Evolutionary conservation across 1,140 invertebrate species (phyloP), one percentile per base, ranked within the genome.

Genomic region (Steinernema khuongi): DNA sequence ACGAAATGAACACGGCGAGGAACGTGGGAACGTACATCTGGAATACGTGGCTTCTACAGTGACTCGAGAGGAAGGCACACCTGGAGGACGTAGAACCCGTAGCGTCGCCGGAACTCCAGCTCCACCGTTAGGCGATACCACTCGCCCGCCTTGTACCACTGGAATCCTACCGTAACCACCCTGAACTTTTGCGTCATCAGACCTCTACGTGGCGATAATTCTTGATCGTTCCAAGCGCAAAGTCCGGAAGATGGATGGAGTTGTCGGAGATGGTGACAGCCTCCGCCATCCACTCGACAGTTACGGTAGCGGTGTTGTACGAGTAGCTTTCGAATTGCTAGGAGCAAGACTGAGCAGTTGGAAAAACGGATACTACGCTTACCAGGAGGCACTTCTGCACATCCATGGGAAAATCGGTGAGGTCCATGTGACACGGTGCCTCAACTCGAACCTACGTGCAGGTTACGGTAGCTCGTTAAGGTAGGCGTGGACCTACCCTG

Each of bases 281-380:
- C 18, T 72, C 70, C 31, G 79, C 31, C 79, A 84, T 80, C 82
- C 82, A 84, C 22, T 83, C 81, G 30, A 84, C 74, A 17, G 67
- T 81, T 18, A 85, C 83, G n/a, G 81, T 84, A 18, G 84, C 83
- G 1, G 83, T 85, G 31, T 84, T 84, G 67, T 81, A 84, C 0
- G 75, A 79, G 66, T 84, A 84, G 70, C 78, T 80, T 73, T 85
- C 82, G 31, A 83, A 84, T 1, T 81, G 80, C 75, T 81, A 26
- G 36, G 75, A 79, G 1, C 28, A 26, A 80, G 31, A 18, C 7
- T 11, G 11, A 67, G n/a, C 18, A 4, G 29, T 19, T 18, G 41
- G 36, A 0, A 60, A 26, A 41, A 11, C 36, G 7, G 36, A 75
- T 31, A 19, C 26, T 60, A 19, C 60, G 69, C 60, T 74, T 18